Conservation (phyloP, 2,888 invertebrate species). For the Pardosa pseudoannulata region DNA sequence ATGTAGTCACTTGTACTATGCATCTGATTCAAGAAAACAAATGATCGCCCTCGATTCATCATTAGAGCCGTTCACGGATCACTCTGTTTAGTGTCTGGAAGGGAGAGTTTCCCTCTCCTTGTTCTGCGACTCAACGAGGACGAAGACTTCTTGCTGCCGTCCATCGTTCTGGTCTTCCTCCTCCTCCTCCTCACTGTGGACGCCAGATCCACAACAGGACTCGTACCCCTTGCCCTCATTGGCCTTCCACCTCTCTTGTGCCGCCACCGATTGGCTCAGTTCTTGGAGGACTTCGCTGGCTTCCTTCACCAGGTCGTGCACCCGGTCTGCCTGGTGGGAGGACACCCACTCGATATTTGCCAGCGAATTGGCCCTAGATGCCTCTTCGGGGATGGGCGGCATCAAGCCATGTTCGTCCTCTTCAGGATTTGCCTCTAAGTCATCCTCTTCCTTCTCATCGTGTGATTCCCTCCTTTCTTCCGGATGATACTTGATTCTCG, state of each 20-base stretch:
- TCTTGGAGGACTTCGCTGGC: not conserved
- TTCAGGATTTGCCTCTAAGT: not conserved
- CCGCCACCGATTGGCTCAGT: not conserved
- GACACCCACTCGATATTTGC: not conserved
- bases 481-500: too few relatives aligned
- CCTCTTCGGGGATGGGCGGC: not conserved
- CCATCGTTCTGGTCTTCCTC: not conserved
- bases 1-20: too few relatives aligned
- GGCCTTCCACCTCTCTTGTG: not conserved
- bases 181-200: not conserved
- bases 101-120: too few relatives aligned
- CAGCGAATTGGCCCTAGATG: not conserved
- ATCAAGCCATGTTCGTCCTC: not conserved
- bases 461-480: not conserved
- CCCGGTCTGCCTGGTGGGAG: not conserved
- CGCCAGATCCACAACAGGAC: not conserved
- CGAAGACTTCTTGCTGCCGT: not conserved
- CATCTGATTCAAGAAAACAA: too few relatives aligned
- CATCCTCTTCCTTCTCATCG: too few relatives aligned
- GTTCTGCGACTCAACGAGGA: not conserved
- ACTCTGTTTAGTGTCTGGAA: too few relatives aligned
- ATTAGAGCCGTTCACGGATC: too few relatives aligned
- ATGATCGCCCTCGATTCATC: too few relatives aligned
- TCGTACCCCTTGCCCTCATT: slow-evolving; percentile 3
- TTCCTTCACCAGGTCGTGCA: not conserved